phyloP scores from a whole-genome alignment of 2,113 vertebrate genomes.

The Macaca mulatta region DNA sequence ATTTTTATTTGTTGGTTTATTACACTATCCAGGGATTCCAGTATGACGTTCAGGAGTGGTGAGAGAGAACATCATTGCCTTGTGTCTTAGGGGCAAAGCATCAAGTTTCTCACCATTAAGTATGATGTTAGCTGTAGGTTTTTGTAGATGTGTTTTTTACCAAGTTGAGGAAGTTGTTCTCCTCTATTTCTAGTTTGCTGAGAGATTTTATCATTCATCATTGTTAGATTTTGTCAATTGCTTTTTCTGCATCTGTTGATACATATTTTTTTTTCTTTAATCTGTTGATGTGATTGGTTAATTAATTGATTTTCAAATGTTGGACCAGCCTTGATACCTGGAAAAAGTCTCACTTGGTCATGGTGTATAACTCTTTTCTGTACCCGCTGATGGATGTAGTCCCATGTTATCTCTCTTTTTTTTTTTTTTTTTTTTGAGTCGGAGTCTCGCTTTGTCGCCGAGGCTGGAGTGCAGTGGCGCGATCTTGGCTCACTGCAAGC shows the following conservation, averaged over 20 bases:
- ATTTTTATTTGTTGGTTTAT: not conserved
- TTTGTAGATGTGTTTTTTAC: not conserved
- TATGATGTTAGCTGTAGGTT: not conserved
- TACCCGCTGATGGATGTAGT: not conserved
- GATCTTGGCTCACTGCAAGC: too few species aligned
- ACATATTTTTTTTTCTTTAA: not conserved
- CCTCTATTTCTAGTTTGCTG: not conserved
- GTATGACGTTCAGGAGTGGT: not conserved
- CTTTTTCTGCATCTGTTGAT: not conserved
- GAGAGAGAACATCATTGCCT: not conserved
- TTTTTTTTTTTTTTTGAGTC: too few species aligned
- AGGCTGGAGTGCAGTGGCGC: too few species aligned
- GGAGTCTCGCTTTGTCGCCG: accelerated
- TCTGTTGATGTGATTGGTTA: not conserved
- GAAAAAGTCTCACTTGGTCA: not conserved
- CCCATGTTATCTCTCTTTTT: not conserved
- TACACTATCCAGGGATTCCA: not conserved
- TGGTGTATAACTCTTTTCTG: not conserved
- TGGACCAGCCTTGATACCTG: not conserved
- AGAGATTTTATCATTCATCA: not conserved
- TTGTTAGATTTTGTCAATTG: not conserved
- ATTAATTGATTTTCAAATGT: not conserved
- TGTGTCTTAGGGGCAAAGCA: not conserved
- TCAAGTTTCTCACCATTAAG: not conserved
- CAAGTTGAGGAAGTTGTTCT: not conserved